phyloP scores from a whole-genome alignment of 1,140 invertebrate species.

The Adoxophyes honmai region DNA sequence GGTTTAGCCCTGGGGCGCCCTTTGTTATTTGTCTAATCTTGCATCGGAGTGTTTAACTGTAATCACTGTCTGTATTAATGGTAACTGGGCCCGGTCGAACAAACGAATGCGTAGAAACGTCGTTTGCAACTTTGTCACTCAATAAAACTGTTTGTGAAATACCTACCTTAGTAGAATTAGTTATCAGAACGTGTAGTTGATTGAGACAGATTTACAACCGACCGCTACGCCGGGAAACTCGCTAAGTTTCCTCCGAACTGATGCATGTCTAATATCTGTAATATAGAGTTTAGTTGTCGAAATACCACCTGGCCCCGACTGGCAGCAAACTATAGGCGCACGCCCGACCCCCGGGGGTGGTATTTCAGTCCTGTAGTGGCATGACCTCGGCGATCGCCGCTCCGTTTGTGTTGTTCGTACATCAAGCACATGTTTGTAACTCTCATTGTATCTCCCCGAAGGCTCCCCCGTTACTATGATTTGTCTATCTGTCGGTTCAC shows the following conservation, averaged over 20 bases:
- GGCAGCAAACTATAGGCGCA: conserved; percentile 42
- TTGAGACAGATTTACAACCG: conserved; percentile 29
- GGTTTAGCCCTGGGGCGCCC: too few relatives aligned
- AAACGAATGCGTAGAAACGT: not conserved
- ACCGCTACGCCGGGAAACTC: conserved; percentile 21
- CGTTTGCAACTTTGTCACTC: conserved; percentile 22
- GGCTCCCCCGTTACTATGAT: conserved; percentile 28
- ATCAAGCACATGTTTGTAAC: conserved; percentile 33
- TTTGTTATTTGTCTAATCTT: too few relatives aligned
- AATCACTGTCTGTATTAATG: too few relatives aligned
- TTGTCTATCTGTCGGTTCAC: conserved; percentile 35
- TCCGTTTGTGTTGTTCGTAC: conserved; percentile 34
- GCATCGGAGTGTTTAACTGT: too few relatives aligned
- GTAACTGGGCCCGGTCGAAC: not conserved
- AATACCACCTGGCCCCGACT: conserved; percentile 63
- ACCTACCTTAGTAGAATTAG: too few relatives aligned
- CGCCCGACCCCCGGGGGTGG: conserved; percentile 45
- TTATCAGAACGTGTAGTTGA: too few relatives aligned
- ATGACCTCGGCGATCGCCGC: conserved; percentile 46
- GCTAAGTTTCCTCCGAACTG: conserved; percentile 31
- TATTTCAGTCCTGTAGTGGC: conserved; percentile 70
- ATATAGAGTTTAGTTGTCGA: conserved; percentile 48
- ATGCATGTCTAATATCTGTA: conserved; percentile 66
- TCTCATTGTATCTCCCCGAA: conserved; percentile 20
- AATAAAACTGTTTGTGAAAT: not conserved